Evolutionary conservation across 2,888 invertebrate species (phyloP), one percentile per base, ranked within the genome.

Genomic region (Mesoligia furuncula): DNA sequence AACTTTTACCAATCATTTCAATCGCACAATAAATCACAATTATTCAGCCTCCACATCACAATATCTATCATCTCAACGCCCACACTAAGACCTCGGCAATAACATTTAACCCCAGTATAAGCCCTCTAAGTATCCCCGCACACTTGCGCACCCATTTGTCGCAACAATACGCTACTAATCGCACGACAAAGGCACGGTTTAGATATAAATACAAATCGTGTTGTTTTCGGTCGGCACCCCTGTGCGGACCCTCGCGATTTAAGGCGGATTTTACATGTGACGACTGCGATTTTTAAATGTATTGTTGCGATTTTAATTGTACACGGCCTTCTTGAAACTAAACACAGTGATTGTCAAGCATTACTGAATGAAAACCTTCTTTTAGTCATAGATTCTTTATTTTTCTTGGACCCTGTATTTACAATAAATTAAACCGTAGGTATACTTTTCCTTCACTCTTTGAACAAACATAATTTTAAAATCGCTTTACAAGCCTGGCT

Each of bases 141-240:
- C 95, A 95, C 94, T 95, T 94, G 95, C 91, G 88, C 91, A 87
- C 69, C 62, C 88, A 90, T 90, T 92, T 86, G 86, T 86, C 89
- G 90, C 91, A 91, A 93, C 95, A 96, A 94, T 94, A 92, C 94
- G 92, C 92, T 91, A 90, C 95, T 96, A 96, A 96, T 96, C 96
- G 96, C 94, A 89, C 92, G 92, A 96, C 96, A 96, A 96, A 94
- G 93, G 94, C 90, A 93, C 92, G 95, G 95, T 95, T 96, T 95
- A 94, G 95, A 92, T 94, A 95, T 95, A 95, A 96, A 96, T 95
- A 96, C 95, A 96, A 94, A 95, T 95, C 96, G 95, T 94, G 96
- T 96, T 96, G 96, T 96, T 96, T 95, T 96, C 95, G 95, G 94
- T 94, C 87, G 91, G 91, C 90, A 90, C 94, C 95, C 94, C 92